Base-by-base conservation (phyloP, 1,140 invertebrate genomes). In the Nasonia vitripennis region DNA sequence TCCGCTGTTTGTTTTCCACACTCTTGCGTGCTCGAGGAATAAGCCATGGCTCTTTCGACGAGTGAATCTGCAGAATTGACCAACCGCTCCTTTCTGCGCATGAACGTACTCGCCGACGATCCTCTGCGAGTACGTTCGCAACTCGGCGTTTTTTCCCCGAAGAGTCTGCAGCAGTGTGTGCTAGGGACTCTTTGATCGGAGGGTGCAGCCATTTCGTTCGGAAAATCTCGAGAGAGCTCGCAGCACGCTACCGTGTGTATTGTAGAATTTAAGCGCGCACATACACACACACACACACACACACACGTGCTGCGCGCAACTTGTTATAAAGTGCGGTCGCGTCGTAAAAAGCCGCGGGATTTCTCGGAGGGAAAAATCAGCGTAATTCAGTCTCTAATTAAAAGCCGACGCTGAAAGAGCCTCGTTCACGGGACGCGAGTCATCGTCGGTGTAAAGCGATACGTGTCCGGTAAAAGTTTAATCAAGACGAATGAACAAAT, bases 21-120 rank as follows among this genome's bases (percentile, higher is more conserved):
- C 41, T 45, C 41, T 45, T 7, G 41, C 9, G 5, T 45, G 41
- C 41, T 45, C 41, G 7, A 45, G 41, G 10, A 45, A 45, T 2
- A 45, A 45, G 41, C 7, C 48, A 51, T 12, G n/a, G 20, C 17
- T 62, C 17, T 62, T 7, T 20, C 55, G 55, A 62, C 20, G 3
- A 62, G 55, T 5, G 55, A 62, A 62, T 62, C 55, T n/a, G 20
- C 20, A 62, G 0, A 62, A n/a, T 62, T 62, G 55, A 62, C 55
- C 55, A 62, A 62, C 55, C 20, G n/a, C 55, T 55, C 51, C 48
- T 55, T 62, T 81, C 37, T 31, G 51, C 48, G 78, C 62, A 37
- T 41, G 23, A 6, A n/a, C 78, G 27, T 41, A 31, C 37, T 34
- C 12, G 27, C 31, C 31, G 20, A 14, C 74, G 74, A 41, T n/a